These are phyloP conservation scores for Cardiocondyla obscurior DNA, from an alignment of 1,140 invertebrate species.

Conservation along the genomic window DNA sequence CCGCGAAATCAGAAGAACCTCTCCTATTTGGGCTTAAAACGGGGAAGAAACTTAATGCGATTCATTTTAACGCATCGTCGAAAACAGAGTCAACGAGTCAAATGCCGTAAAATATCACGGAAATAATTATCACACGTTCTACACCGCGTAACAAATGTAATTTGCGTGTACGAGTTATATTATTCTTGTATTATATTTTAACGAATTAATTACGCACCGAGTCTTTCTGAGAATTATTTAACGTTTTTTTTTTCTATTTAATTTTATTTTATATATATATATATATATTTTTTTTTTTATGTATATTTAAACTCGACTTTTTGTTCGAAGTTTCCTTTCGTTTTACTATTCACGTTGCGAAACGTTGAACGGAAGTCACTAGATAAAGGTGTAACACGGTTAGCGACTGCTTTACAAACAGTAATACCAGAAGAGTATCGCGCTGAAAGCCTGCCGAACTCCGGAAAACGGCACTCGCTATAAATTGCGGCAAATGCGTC, in stretches of 20 bases:
- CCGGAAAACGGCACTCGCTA: conserved; percentile 43
- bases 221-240: no score
- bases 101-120: background rate
- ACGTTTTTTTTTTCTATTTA: no score
- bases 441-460: conserved; percentile 46
- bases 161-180: background rate
- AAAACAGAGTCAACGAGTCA: background rate
- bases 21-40: background rate
- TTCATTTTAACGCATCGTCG: conserved; percentile 9
- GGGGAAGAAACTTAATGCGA: conserved; percentile 27
- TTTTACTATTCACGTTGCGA: background rate
- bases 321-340: background rate
- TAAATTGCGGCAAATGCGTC: conserved; percentile 46
- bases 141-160: background rate
- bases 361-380: background rate
- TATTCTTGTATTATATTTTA: background rate
- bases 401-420: conserved; percentile 41
- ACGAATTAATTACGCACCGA: background rate
- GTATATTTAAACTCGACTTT: background rate
- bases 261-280: no score
- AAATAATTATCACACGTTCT: background rate
- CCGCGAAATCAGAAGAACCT: conserved; percentile 8
- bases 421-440: conserved; percentile 26
- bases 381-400: conserved; percentile 36
- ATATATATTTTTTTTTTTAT: no score